phyloP scores from a whole-genome alignment of 2,888 invertebrate genomes.

The Chaitophorus viminalis region DNA sequence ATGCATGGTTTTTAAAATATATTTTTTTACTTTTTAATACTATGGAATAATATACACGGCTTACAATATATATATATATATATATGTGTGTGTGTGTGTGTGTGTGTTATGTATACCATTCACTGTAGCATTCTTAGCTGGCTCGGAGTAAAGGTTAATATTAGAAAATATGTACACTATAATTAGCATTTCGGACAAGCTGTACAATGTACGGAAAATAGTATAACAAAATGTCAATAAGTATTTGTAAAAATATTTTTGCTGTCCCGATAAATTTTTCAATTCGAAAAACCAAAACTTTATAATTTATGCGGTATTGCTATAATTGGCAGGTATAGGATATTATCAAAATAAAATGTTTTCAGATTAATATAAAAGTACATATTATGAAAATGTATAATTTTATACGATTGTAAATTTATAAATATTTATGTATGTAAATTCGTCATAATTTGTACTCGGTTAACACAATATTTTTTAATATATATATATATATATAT shows the following conservation, averaged over 20 bases:
- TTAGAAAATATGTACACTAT: slow-evolving; percentile 42
- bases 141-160: slow-evolving; percentile 44
- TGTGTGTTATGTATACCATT: slow-evolving; percentile 14
- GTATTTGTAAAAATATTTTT: slow-evolving; percentile 6
- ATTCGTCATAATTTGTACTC: background rate
- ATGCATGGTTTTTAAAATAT: background rate
- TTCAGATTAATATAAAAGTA: background rate
- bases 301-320: background rate
- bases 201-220: slow-evolving; percentile 6
- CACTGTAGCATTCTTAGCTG: slow-evolving; percentile 19
- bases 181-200: slow-evolving; percentile 45
- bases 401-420: background rate
- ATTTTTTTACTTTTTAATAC: background rate
- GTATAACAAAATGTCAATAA: slow-evolving; percentile 39
- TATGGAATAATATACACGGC: background rate
- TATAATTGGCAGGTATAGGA: background rate
- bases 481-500: no score
- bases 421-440: background rate
- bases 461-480: background rate
- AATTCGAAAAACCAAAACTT: background rate
- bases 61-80: no score
- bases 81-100: no score
- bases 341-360: background rate
- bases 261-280: background rate
- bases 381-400: background rate